These are phyloP conservation scores for Spilogale gracilis DNA, from an alignment of 2,113 vertebrate genomes.

Conservation along the genomic window DNA sequence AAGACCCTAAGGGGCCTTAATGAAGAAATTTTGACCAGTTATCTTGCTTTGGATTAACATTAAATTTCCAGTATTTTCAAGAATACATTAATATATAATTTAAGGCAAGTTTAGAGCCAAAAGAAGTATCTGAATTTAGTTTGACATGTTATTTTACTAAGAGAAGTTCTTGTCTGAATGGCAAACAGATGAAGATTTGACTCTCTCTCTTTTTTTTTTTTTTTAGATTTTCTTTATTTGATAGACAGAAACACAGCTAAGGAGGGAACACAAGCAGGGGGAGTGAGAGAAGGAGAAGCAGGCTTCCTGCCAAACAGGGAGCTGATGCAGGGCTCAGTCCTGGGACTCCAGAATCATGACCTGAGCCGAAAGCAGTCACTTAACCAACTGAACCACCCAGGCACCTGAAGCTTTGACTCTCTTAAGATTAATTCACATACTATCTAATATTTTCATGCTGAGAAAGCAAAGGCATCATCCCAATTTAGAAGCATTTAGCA, in stretches of 20 bases:
- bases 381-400: too few relatives aligned
- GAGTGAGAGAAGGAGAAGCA: too few relatives aligned
- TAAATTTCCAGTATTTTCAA: constrained; percentile 12
- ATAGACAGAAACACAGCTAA: too few relatives aligned
- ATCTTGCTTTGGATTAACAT: neutral
- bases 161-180: neutral
- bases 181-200: neutral
- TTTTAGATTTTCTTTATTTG: too few relatives aligned
- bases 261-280: too few relatives aligned
- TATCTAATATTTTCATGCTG: constrained; percentile 27
- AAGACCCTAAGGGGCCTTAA: neutral
- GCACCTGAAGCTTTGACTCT: neutral
- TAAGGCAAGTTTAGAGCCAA: constrained; percentile 29
- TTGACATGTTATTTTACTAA: constrained; percentile 6
- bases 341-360: too few relatives aligned
- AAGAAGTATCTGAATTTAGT: neutral
- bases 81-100: neutral
- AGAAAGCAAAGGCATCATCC: neutral
- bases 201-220: neutral
- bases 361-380: too few relatives aligned
- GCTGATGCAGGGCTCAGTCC: too few relatives aligned
- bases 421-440: neutral
- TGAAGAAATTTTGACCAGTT: constrained; percentile 22
- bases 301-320: too few relatives aligned
- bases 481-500: neutral